phyloP scores from a whole-genome alignment of 2,888 invertebrate species.

The Cheilosia impressa region DNA sequence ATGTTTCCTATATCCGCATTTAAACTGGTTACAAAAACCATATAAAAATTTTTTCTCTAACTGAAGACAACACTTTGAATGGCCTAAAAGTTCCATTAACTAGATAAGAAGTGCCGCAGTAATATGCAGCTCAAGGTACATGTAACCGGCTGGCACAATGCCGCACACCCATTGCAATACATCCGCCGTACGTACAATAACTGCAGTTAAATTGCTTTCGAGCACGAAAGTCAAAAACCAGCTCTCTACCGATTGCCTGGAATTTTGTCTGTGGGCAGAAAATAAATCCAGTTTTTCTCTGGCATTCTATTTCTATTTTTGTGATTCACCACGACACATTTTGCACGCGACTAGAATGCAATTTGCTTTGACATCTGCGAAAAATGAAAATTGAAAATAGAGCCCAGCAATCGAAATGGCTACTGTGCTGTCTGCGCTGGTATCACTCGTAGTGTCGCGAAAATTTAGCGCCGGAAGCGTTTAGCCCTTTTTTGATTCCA shows the following conservation, averaged over 20 bases:
- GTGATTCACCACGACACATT: constrained; percentile 30
- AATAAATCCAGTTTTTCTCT: constrained; percentile 44
- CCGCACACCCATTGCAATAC: constrained; percentile 26
- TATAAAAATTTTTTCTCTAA: not conserved
- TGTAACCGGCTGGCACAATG: constrained; percentile 11
- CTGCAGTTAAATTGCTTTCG: constrained; percentile 39
- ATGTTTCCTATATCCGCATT: not conserved
- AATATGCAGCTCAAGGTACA: not conserved
- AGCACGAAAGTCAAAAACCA: constrained; percentile 39
- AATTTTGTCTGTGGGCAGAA: constrained; percentile 43
- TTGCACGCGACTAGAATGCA: constrained; percentile 55
- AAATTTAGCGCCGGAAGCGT: constrained; percentile 10
- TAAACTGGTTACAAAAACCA: not conserved
- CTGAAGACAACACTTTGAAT: not conserved
- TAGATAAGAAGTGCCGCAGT: constrained; percentile 2
- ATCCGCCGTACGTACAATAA: not conserved
- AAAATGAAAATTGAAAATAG: constrained; percentile 39
- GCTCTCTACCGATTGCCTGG: constrained; percentile 21
- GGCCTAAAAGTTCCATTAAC: constrained; percentile 9
- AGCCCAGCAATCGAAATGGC: not conserved
- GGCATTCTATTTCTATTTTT: constrained; percentile 51
- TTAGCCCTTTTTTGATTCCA: not conserved
- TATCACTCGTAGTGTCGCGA: constrained; percentile 5
- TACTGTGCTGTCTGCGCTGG: constrained; percentile 1
- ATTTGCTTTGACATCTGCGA: constrained; percentile 31